Evolutionary conservation across 2,797 vertebrate genomes (phyloP).

Genomic region (Semaprochilodus insignis): DNA sequence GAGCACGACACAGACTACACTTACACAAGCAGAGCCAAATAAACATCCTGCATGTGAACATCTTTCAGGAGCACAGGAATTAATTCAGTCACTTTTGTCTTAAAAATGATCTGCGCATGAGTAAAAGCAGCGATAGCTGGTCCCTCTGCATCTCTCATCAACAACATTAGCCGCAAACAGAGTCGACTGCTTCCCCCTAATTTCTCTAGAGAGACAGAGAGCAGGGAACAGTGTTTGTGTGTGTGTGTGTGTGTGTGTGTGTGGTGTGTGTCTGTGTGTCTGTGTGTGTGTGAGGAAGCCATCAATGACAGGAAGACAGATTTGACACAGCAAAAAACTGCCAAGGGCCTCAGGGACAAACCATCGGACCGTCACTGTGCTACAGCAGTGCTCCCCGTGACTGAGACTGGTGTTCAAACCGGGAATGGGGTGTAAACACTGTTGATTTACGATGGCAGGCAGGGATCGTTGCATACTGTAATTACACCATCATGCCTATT

Average conservation of each 20-base stretch:
- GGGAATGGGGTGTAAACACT: constrained; percentile 16
- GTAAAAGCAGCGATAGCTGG: constrained; percentile 31
- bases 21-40: not conserved
- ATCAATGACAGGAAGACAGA: constrained; percentile 1
- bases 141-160: constrained; percentile 52
- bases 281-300: not conserved
- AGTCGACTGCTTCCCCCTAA: constrained; percentile 7
- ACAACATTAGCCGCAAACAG: constrained; percentile 35
- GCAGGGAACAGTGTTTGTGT: not conserved
- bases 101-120: constrained; percentile 44
- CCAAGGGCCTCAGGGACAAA: constrained; percentile 38
- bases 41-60: constrained; percentile 18
- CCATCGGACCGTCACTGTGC: constrained; percentile 11
- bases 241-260: not conserved
- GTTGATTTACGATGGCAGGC: constrained; percentile 4
- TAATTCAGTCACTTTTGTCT: constrained; percentile 49
- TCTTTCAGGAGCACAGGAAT: constrained; percentile 33
- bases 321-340: constrained; percentile 35
- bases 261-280: not conserved
- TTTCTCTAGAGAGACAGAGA: constrained; percentile 30
- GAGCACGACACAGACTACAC: too few species aligned
- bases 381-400: not conserved
- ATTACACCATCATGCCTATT: too few species aligned
- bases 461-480: not conserved
- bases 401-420: not conserved